Conservation (phyloP, 2,888 invertebrate species). For the Drosophila rellima region DNA sequence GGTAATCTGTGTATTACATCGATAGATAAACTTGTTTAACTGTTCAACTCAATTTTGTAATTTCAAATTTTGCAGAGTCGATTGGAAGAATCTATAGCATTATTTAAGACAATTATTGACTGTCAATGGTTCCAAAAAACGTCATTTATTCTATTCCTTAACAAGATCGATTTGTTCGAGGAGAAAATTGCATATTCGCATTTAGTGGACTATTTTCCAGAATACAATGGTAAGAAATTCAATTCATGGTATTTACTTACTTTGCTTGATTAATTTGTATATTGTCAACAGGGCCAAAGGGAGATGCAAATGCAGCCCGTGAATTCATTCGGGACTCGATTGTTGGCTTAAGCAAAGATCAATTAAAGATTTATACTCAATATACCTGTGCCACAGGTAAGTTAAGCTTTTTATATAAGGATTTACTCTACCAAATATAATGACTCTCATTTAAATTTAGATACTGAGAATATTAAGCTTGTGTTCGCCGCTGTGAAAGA, state of each 20-base stretch:
- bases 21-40: no score
- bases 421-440: not conserved
- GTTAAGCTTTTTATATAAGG: slow-evolving; percentile 31
- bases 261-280: not conserved
- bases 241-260: not conserved
- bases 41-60: not conserved
- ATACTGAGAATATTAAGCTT: slow-evolving; percentile 97
- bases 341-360: slow-evolving; percentile 99
- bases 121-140: slow-evolving; percentile 99
- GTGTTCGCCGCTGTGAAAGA: slow-evolving; percentile 98
- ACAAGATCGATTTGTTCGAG: slow-evolving; percentile 99
- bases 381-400: slow-evolving; percentile 99
- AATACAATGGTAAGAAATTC: slow-evolving; percentile 94
- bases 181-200: slow-evolving; percentile 99
- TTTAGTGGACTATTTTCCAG: slow-evolving; percentile 99
- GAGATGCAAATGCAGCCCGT: slow-evolving; percentile 98
- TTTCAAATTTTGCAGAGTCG: slow-evolving; percentile 90
- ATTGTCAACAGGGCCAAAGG: slow-evolving; percentile 92
- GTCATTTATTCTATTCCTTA: slow-evolving; percentile 99
- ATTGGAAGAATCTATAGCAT: slow-evolving; percentile 99
- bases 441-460: slow-evolving; percentile 86
- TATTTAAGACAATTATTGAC: slow-evolving; percentile 99
- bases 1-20: slow-evolving; percentile 87
- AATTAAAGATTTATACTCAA: slow-evolving; percentile 97
- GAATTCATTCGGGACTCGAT: slow-evolving; percentile 99